Evolutionary conservation across 1,140 invertebrate genomes (phyloP).

Genomic region (Scaptomyza graminum): DNA sequence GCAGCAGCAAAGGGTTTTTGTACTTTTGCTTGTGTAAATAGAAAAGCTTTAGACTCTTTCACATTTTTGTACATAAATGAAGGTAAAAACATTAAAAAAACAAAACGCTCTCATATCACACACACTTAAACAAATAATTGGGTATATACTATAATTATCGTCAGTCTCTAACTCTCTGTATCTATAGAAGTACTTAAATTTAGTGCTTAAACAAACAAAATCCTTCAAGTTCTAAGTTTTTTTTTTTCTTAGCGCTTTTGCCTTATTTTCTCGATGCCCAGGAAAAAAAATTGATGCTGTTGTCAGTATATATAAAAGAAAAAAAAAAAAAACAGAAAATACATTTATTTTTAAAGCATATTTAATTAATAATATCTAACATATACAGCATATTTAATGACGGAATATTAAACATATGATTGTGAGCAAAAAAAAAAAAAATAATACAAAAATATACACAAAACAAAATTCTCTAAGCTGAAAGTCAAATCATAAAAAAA

Average conservation of each 20-base stretch:
- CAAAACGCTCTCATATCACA: background rate
- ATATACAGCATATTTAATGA: slow-evolving; percentile 57
- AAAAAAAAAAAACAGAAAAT: slow-evolving; percentile 49
- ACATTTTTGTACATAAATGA: slow-evolving; percentile 15
- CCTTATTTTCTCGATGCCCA: background rate
- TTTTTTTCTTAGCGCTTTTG: slow-evolving; percentile 1
- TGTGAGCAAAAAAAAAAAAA: slow-evolving; percentile 60
- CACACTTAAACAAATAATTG: background rate
- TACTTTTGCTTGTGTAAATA: slow-evolving; percentile 22
- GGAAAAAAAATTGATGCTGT: slow-evolving; percentile 11
- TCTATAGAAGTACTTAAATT: background rate
- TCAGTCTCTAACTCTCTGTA: background rate
- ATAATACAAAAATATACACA: slow-evolving; percentile 1
- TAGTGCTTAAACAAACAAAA: background rate
- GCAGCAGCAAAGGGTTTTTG: background rate
- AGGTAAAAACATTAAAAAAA: background rate
- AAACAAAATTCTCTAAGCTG: slow-evolving; percentile 13
- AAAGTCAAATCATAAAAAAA: slow-evolving; percentile 38
- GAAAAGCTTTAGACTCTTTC: background rate
- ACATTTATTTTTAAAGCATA: slow-evolving; percentile 75
- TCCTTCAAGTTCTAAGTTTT: slow-evolving; percentile 7
- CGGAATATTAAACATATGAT: slow-evolving; percentile 72
- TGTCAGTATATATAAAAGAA: slow-evolving; percentile 7
- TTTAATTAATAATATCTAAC: slow-evolving; percentile 45
- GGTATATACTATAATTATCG: background rate